Base-by-base conservation (phyloP, 2,797 vertebrate species). In the Mareca strepera region DNA sequence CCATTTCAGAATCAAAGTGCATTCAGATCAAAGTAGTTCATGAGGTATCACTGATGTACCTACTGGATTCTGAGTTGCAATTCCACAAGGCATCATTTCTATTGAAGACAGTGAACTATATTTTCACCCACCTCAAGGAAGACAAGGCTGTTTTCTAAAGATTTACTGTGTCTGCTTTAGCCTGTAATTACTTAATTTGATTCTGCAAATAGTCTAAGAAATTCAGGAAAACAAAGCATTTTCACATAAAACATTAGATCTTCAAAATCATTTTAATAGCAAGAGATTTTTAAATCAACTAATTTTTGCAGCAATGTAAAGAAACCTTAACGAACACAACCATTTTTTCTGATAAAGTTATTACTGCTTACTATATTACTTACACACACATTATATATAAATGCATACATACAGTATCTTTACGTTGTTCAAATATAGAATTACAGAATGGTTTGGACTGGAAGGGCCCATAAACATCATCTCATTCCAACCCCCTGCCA, bases 1-100 rank as follows among this genome's bases (percentile, higher is more conserved):
- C 92, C 88, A 82, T 73, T 90, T 52, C 82, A 77, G 68, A 86
- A 97, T 91, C 95, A 88, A 92, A 95, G 80, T 75, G 72, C 77
- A 85, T 63, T 59, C 88, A 94, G 90, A 95, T 94, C 90, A 97
- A 93, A 95, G 81, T 0, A 12, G 53, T 31, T 85, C 12, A 58
- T 43, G 63, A 75, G 86, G 46, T 92, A 94, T 53, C 72, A 52
- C 80, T 35, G 70, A 29, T 29, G 77, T 55, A 89, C 39, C 88
- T 41, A 25, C 82, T 33, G 58, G 82, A 59, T 46, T 90, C 86
- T 58, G 79, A 89, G 84, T 3, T 52, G 58, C 75, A 90, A 23
- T 82, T 91, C 88, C 93, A 93, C 50, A n/a, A 84, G 86, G 91
- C 77, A 90, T 37, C 3, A 0, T 26, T 86, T 23, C 95, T 58